These are phyloP conservation scores for Vanessa tameamea DNA, from an alignment of 1,140 invertebrate species.

Conservation along the genomic window DNA sequence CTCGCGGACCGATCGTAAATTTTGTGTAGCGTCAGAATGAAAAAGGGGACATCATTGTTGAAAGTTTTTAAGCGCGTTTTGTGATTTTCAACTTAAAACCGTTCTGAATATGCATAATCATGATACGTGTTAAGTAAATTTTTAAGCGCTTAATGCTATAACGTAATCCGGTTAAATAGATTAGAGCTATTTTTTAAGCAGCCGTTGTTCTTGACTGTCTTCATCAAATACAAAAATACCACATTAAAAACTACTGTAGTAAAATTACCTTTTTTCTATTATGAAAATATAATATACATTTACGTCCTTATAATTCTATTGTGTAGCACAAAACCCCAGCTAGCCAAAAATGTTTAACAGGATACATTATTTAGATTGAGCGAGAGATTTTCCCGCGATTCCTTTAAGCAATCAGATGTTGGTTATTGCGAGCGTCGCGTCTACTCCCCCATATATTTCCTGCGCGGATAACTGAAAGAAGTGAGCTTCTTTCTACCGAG, in stretches of 20 bases:
- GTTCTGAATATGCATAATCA: constrained; percentile 59
- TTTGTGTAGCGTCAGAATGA: constrained; percentile 77
- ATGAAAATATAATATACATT: not conserved
- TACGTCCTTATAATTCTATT: constrained; percentile 1
- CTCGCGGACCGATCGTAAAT: constrained; percentile 73
- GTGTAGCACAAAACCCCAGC: not conserved
- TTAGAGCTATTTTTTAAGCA: too few relatives aligned
- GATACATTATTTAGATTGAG: constrained; percentile 46
- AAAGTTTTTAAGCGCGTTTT: constrained; percentile 73
- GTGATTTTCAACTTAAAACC: constrained; percentile 66
- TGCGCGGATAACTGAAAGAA: constrained; percentile 73
- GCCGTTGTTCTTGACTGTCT: too few relatives aligned
- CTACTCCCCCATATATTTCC: constrained; percentile 71
- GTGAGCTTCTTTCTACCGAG: constrained; percentile 66
- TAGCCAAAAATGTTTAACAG: constrained; percentile 25
- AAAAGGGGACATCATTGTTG: constrained; percentile 78
- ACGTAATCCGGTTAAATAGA: not conserved
- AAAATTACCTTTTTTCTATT: not conserved
- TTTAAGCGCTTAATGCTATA: not conserved
- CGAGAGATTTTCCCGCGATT: constrained; percentile 61
- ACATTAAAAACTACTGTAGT: not conserved
- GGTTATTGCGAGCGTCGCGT: constrained; percentile 58
- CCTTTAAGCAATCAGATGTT: constrained; percentile 71
- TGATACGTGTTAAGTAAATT: constrained; percentile 39
- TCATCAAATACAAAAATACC: not conserved